A percentile compares a stretch with the other conserved stretches of the same genome.
Evolutionary conservation across 2,113 vertebrate species (phyloP).

Genomic region (Antidorcas marsupialis): DNA sequence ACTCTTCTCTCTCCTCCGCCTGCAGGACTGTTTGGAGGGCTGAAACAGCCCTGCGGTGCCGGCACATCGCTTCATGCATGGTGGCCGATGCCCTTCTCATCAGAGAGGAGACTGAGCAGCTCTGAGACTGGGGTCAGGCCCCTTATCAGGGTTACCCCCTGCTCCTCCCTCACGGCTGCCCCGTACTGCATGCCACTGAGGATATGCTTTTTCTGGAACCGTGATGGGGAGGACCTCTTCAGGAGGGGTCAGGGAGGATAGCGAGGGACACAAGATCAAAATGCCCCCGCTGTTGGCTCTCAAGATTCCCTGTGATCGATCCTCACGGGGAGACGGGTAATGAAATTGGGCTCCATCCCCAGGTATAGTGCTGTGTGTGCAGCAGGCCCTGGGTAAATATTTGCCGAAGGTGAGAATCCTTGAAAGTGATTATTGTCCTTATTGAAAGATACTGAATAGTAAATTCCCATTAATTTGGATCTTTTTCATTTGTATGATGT

Average conservation of each 20-base stretch:
- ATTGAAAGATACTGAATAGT: background rate
- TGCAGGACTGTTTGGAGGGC: background rate
- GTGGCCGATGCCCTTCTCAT: background rate
- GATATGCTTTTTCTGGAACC: background rate
- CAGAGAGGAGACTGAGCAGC: background rate
- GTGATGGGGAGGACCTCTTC: background rate
- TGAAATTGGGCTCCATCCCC: background rate
- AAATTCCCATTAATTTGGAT: background rate
- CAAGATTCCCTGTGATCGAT: background rate
- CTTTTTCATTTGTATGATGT: slow-evolving; percentile 8
- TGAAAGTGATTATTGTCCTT: slow-evolving; percentile 39
- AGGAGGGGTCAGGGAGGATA: background rate
- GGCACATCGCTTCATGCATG: fast-evolving
- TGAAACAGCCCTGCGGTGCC: background rate
- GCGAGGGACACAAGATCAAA: background rate
- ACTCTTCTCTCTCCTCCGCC: background rate
- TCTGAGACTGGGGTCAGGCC: background rate
- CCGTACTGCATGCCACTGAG: background rate
- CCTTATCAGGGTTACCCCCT: background rate
- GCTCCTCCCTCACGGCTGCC: background rate
- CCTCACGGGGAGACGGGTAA: background rate
- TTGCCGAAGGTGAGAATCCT: slow-evolving; percentile 46
- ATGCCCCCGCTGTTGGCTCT: fast-evolving
- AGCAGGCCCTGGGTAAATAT: slow-evolving; percentile 37
- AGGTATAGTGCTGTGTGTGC: background rate